Evolutionary conservation across 37 sponge, comb jelly and placozoan species (phyloP), one percentile per base, ranked within the genome.

Genomic region (Diacarnus erythraeanus): DNA sequence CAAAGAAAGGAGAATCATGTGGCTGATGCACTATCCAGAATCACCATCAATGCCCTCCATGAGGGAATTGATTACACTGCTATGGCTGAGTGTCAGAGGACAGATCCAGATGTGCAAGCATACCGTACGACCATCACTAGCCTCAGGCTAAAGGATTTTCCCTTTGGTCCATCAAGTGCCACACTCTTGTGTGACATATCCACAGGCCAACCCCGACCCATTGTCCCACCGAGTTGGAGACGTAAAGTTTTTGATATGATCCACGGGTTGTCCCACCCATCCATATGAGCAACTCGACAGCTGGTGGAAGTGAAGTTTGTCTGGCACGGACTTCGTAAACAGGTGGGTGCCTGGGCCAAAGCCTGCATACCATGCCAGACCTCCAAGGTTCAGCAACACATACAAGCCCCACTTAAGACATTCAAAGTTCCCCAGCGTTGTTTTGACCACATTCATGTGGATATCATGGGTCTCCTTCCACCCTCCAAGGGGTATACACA

Each of bases 371-470:
- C 79, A 27, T 78, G 79, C 51, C 79, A 78, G 51, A 64, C 38
- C 9, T 34, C 79, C 39, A 78, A 78, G 33, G 42, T 78, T 25
- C 41, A 63, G 2, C 36, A 23, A 65, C 79, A 41, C 30, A 65
- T 64, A 1, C 38, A 38, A 3, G 69, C 79, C 47, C 79, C 51
- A 61, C 64, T 65, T 23, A 6, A 65, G 41, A 40, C 23, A 9
- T 78, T 64, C 33, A 44, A 18, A 30, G 42, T 42, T 38, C 67
- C 61, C n/a, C 47, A n/a, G 30, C 66, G 67, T 25, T 33, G 67
- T 26, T 78, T 78, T 38, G 65, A 77, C 27, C 79, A 78, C 10
- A 66, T 78, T 8, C 47, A 78, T 78, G 67, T 78, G 25, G 79
- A 78, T 33, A 3, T 78, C 1, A 67, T 78, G 26, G 79, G 79